Evolutionary conservation across 2,888 invertebrate species (phyloP), one percentile per base, ranked within the genome.

Genomic region (Lycocerus yunnanus): DNA sequence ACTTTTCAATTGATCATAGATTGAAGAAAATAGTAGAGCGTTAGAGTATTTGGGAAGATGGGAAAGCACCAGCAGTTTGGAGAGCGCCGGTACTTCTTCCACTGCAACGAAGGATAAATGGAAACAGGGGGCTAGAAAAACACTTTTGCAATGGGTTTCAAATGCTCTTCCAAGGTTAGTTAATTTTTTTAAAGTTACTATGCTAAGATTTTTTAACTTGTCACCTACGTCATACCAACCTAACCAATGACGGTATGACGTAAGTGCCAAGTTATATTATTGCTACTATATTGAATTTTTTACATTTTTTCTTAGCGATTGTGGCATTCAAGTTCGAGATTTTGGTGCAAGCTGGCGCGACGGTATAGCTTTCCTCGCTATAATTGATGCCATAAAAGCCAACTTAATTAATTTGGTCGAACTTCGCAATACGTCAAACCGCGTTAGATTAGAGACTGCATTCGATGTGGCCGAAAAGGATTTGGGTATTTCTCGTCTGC

Each of bases 341-440:
- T 98, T 98, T 86, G 97, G 97, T 27, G 92, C 94, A 77, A 97
- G 97, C 84, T 98, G 98, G 98, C 91, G 97, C 82, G 97, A 98
- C 88, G 98, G 98, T 78, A 91, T 95, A 82, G 98, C 98, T 20
- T 98, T 98, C 90, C 91, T 98, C 72, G 97, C 97, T 68, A 94
- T 98, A 81, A 96, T 98, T 75, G 97, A 98, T 87, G 95, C 95
- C 69, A 97, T 98, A 83, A 95, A 95, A 84, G 96, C 97, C 59
- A 96, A 97, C 86, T 89, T 97, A 79, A 93, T 98, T 73, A 97
- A 96, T 87, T 89, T 97, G 82, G 94, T 95, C 15, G 93, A 94
- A 81, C 91, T 97, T 88, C 90, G 93, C 81, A 90, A 91, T 81
- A 91, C 91, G 76, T 92, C 94, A 66, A 97, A 98, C 86, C 89